These are phyloP conservation scores for Euspilapteryx auroguttella DNA, from an alignment of 2,888 invertebrate genomes.

Conservation along the genomic window DNA sequence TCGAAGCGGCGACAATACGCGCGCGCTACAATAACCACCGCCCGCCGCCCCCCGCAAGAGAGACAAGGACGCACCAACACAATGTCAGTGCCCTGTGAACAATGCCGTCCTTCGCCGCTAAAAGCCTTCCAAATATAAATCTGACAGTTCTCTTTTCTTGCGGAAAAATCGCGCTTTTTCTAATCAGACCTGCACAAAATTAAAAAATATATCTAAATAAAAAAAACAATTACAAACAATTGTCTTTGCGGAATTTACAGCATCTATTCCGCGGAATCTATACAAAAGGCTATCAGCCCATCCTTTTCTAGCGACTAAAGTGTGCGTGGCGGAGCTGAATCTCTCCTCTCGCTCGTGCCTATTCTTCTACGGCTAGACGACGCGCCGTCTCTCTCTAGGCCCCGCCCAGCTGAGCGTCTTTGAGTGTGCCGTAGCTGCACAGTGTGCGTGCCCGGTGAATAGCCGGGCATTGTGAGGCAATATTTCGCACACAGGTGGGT, in stretches of 20 bases:
- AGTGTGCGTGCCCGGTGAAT: constrained; percentile 40
- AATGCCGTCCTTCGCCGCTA: constrained; percentile 41
- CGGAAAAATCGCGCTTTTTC: too few species aligned
- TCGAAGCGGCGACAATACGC: constrained; percentile 57
- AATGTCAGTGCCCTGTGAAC: constrained; percentile 59
- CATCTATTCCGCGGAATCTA: constrained; percentile 46
- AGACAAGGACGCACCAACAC: constrained; percentile 56
- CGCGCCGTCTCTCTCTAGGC: constrained; percentile 43
- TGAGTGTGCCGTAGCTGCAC: constrained; percentile 22
- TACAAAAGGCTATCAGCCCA: constrained; percentile 51
- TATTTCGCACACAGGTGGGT: constrained; percentile 54
- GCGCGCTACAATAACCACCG: constrained; percentile 57
- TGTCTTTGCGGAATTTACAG: constrained; percentile 54
- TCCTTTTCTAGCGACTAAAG: constrained; percentile 50
- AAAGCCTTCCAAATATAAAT: too few species aligned
- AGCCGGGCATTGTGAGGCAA: constrained; percentile 42
- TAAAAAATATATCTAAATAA: background rate
- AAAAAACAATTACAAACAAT: constrained; percentile 35
- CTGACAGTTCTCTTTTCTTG: too few species aligned
- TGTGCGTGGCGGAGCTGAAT: constrained; percentile 31
- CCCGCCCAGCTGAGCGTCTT: constrained; percentile 46
- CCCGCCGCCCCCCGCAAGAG: constrained; percentile 41
- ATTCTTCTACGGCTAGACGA: constrained; percentile 27
- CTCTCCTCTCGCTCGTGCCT: constrained; percentile 28
- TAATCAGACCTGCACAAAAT: too few species aligned